Base-by-base conservation (phyloP, 2,797 vertebrate genomes). In the Poecilia velifera region DNA sequence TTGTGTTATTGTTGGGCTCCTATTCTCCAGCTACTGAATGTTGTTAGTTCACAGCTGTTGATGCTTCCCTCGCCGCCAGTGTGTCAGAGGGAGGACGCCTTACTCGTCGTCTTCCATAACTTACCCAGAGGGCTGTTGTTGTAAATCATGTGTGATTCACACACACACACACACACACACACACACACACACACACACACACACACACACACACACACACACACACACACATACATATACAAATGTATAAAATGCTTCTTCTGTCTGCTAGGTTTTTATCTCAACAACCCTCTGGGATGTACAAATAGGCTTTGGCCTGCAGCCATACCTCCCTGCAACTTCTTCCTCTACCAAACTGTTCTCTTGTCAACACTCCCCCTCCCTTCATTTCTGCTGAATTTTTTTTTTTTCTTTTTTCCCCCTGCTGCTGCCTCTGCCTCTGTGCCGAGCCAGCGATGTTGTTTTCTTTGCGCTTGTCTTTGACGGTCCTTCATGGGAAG, bases 131-230 rank as follows among this genome's bases (percentile, higher is more conserved):
- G 91, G 79, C 77, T 91, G 88, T 91, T 93, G 93, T 92, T 91
- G 90, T 95, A 94, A 95, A 95, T 96, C 94, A 95, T 89, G 89
- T 86, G 90, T 92, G 91, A 93, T 93, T 93, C 92, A 93, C 88
- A 93, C 41, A 45, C 41, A 43, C 1, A 45, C 25, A 68, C 64
- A 66, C 9, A 4, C 34, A 10, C 14, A 62, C 31, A 7, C 49
- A 0, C 49, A 22, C 49, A 51, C 49, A 22, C 1, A 45, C 25
- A 68, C 64, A 66, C 9, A 4, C 34, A 10, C 14, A 62, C 31
- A 7, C 49, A 0, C 49, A 22, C 49, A 51, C 49, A 22, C 49
- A 22, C 49, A 22, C 49, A 20, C 49, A 20, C 14, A 47, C 31
- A 31, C 2, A 31, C 5, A 45, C 55, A 57, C 55, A 14, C 55